Evolutionary conservation across 2,888 invertebrate genomes (phyloP), one percentile per base, ranked within the genome.

Genomic region (Papilio gigon): DNA sequence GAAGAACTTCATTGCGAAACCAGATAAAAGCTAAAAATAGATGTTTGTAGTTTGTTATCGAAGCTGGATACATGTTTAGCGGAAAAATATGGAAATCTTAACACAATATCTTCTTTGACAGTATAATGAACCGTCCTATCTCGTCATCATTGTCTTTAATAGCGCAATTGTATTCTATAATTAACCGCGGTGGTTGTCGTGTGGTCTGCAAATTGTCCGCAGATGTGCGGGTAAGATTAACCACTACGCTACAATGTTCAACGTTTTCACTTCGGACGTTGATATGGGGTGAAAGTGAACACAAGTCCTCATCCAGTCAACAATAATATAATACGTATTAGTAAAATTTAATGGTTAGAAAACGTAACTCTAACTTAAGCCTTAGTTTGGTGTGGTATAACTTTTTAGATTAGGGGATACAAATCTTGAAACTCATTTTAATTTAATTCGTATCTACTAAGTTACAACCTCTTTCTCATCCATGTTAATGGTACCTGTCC

Each of bases 131-230:
- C 17, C n/a, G 27, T 44, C 14, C n/a, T 56, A 65, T 65, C 65
- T 60, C 22, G 42, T 35, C 59, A 66, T 67, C 47, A 37, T 14
- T 35, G 35, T 4, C n/a, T 67, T 3, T 67, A 67, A 60, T 50
- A 11, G 37, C 37, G 27, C 37, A 60, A 60, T 66, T 66, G n/a
- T 35, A 60, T 33, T 20, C 60, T 50, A 60, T 60, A 58, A 44
- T 56, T 53, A 42, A 47, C 22, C 30, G 17, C 53, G 53, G 17
- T 30, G 9, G 42, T 53, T 47, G n/a, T 20, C 30, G 47, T 50
- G 63, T 63, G 22, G 63, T 35, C 47, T 50, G n/a, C 22, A 60
- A 50, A 60, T 37, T 67, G 66, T 60, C 50, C 50, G 37, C 22
- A 35, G 60, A 60, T 67, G 47, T 27, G 6, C n/a, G 4, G 60